These are phyloP conservation scores for Leucania comma DNA, from an alignment of 2,888 invertebrate genomes.

Conservation along the genomic window DNA sequence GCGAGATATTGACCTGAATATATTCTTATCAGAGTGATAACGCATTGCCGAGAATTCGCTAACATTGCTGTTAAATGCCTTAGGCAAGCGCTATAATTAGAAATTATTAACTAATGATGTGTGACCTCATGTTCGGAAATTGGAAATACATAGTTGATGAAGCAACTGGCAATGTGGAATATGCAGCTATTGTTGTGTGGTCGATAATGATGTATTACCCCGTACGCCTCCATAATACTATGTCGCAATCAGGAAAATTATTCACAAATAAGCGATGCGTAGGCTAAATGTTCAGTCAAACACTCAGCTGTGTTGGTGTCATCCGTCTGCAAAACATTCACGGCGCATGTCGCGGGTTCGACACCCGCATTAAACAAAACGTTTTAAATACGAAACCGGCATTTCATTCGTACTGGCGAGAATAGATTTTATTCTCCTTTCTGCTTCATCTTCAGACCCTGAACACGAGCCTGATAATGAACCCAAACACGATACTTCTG, in stretches of 20 bases:
- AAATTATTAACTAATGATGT: conserved; percentile 59
- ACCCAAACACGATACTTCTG: too few relatives aligned
- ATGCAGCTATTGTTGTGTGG: conserved; percentile 1
- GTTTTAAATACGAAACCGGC: not conserved
- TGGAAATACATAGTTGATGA: conserved; percentile 31
- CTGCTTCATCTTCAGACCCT: too few relatives aligned
- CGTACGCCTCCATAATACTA: not conserved
- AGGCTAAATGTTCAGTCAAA: not conserved
- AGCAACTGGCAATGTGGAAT: conserved; percentile 3
- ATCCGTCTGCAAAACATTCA: not conserved
- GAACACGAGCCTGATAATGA: too few relatives aligned
- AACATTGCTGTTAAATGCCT: conserved; percentile 69
- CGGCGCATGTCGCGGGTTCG: not conserved
- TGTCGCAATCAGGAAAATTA: conserved; percentile 10
- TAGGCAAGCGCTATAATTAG: conserved; percentile 74
- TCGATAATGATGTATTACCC: not conserved
- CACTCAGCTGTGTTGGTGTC: not conserved
- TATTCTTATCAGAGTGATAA: conserved; percentile 82
- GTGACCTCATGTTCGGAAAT: conserved; percentile 62
- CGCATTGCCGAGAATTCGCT: conserved; percentile 59
- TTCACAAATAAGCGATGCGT: not conserved
- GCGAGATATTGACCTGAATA: conserved; percentile 87
- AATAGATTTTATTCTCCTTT: not conserved
- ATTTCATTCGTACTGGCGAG: not conserved
- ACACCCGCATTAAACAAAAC: not conserved